These are phyloP conservation scores for Drosophila mayri DNA, from an alignment of 1,140 invertebrate genomes.

Conservation along the genomic window DNA sequence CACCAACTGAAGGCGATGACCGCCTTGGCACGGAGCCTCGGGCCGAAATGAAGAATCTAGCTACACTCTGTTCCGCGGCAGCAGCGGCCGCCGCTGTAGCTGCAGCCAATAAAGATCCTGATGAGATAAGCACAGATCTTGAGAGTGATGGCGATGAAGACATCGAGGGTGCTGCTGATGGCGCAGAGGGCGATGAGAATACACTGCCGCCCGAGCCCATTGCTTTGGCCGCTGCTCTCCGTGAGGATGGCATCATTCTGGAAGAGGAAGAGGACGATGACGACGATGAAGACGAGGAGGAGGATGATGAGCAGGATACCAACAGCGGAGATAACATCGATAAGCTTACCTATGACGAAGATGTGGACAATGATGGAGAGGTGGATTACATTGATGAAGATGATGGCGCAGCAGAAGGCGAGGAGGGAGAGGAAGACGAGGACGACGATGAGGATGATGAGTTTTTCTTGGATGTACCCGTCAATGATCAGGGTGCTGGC, in stretches of 20 bases:
- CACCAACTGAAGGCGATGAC: slow-evolving; percentile 23
- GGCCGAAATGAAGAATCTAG: slow-evolving; percentile 78
- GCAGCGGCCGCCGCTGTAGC: slow-evolving; percentile 74
- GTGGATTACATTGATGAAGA: slow-evolving; percentile 74
- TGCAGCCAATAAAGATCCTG: slow-evolving; percentile 46
- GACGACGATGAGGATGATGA: slow-evolving; percentile 67
- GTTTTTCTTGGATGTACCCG: slow-evolving; percentile 61
- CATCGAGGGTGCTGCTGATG: slow-evolving; percentile 28
- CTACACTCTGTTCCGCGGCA: slow-evolving; percentile 76
- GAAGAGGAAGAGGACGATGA: slow-evolving; percentile 72
- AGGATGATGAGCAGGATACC: slow-evolving; percentile 57
- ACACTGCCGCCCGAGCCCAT: slow-evolving; percentile 69
- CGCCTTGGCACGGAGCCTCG: slow-evolving; percentile 18
- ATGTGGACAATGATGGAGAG: slow-evolving; percentile 60
- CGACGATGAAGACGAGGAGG: slow-evolving; percentile 57
- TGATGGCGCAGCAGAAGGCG: slow-evolving; percentile 54
- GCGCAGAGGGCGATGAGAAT: slow-evolving; percentile 59
- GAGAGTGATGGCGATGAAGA: slow-evolving; percentile 59
- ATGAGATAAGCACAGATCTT: slow-evolving; percentile 38
- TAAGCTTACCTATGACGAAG: slow-evolving; percentile 62
- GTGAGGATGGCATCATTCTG: slow-evolving; percentile 63
- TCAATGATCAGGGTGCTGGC: slow-evolving; percentile 39
- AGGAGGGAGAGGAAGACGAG: slow-evolving; percentile 54
- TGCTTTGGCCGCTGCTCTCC: slow-evolving; percentile 51
- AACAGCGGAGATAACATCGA: slow-evolving; percentile 66